Evolutionary conservation across 2,888 invertebrate genomes (phyloP).

Genomic region (Drosophila longiperda): DNA sequence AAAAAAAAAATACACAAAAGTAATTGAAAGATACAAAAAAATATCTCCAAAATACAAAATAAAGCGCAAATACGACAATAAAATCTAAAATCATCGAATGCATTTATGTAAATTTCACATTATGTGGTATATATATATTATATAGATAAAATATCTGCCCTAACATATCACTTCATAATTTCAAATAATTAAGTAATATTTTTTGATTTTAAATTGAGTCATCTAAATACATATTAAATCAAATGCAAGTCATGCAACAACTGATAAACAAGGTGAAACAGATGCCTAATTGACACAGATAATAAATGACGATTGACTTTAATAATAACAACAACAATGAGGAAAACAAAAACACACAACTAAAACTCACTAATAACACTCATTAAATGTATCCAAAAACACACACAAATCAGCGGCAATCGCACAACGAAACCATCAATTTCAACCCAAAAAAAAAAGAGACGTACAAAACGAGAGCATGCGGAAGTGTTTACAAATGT

Average conservation of each 20-base stretch:
- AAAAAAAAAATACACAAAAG: neutral
- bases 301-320: constrained; percentile 24
- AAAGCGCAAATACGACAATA: neutral
- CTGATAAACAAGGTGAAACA: constrained; percentile 18
- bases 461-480: constrained; percentile 53
- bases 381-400: constrained; percentile 65
- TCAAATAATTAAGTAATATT: neutral
- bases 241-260: constrained; percentile 6
- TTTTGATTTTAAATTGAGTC: neutral
- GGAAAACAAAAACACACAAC: constrained; percentile 15
- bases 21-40: neutral
- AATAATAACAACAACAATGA: neutral
- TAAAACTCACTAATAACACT: constrained; percentile 65
- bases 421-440: constrained; percentile 67
- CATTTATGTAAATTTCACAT: neutral
- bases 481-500: constrained; percentile 75
- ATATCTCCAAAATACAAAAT: neutral
- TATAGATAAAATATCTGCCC: neutral
- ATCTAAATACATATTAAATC: constrained; percentile 4
- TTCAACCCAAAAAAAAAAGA: constrained; percentile 38
- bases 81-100: neutral
- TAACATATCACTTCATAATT: neutral
- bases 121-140: neutral
- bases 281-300: constrained; percentile 41
- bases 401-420: constrained; percentile 54